Percentiles rank a stretch among this genome's conserved stretches.
These are phyloP conservation scores for Plecturocebus donacophilus DNA, from an alignment of 2,113 vertebrate genomes.

Conservation along the genomic window DNA sequence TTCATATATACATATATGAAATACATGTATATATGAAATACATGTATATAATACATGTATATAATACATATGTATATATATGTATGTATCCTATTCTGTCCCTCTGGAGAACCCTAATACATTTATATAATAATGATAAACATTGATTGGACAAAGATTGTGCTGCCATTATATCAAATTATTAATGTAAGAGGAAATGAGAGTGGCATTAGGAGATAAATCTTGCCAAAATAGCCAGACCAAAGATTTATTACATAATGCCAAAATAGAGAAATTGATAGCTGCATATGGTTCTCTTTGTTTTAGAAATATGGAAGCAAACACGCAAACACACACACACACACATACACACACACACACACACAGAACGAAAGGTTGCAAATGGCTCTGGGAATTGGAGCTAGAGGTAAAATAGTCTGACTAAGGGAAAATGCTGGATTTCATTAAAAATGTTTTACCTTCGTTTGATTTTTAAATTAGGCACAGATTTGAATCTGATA, in stretches of 20 bases:
- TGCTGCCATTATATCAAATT: background rate
- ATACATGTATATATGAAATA: too few species aligned
- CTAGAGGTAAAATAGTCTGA: background rate
- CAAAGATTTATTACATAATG: background rate
- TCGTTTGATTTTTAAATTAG: background rate
- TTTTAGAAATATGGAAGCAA: background rate
- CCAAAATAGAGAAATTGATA: background rate
- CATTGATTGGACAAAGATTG: background rate
- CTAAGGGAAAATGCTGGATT: background rate
- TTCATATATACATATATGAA: too few species aligned
- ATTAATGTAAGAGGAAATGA: background rate
- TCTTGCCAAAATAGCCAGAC: background rate
- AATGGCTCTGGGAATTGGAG: background rate
- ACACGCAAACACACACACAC: too few species aligned
- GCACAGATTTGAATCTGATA: background rate
- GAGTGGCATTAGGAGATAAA: background rate
- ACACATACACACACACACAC: too few species aligned
- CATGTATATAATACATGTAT: too few species aligned
- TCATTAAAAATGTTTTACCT: background rate
- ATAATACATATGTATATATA: too few species aligned
- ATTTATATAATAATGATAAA: background rate
- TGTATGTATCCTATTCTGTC: too few species aligned
- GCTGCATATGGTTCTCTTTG: background rate
- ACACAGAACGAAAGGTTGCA: background rate
- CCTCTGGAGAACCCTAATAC: too few species aligned